A percentile compares a stretch with the other conserved stretches of the same genome.
Conservation (phyloP, 2,113 vertebrate species). For the Dolichotis patagonum region DNA sequence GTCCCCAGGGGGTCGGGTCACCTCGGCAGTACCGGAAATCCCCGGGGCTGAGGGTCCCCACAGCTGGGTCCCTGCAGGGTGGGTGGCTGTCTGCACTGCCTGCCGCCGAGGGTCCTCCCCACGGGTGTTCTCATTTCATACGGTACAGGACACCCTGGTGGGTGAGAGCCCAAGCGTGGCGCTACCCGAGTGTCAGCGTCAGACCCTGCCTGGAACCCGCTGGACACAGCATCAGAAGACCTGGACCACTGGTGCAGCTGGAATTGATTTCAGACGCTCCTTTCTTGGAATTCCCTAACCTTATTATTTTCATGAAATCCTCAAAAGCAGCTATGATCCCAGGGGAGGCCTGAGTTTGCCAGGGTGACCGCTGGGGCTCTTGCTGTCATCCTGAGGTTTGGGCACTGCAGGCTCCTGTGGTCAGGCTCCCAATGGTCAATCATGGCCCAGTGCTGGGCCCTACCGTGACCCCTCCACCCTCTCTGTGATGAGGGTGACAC, state of each 20-base stretch:
- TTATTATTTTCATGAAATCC: neutral
- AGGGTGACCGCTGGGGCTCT: neutral
- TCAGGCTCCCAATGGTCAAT: fast-evolving
- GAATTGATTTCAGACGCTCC: constrained; percentile 18
- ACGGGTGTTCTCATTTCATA: neutral
- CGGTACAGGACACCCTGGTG: neutral
- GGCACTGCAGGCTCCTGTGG: fast-evolving
- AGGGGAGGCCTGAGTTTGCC: neutral
- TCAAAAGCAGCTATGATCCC: neutral
- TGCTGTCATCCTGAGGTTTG: neutral
- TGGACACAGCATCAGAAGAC: neutral
- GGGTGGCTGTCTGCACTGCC: neutral
- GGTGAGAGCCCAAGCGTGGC: neutral
- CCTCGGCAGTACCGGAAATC: fast-evolving
- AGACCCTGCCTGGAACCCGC: neutral
- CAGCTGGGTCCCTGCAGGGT: neutral
- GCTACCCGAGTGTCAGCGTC: neutral
- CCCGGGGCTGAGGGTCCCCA: neutral
- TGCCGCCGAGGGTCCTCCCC: neutral
- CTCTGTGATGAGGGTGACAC: fast-evolving
- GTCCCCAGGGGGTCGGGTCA: fast-evolving
- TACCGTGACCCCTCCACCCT: fast-evolving
- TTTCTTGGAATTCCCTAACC: neutral
- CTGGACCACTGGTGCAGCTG: neutral
- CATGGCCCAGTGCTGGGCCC: fast-evolving